Conservation (phyloP, 2,888 invertebrate species). For the Unio delphinus region DNA sequence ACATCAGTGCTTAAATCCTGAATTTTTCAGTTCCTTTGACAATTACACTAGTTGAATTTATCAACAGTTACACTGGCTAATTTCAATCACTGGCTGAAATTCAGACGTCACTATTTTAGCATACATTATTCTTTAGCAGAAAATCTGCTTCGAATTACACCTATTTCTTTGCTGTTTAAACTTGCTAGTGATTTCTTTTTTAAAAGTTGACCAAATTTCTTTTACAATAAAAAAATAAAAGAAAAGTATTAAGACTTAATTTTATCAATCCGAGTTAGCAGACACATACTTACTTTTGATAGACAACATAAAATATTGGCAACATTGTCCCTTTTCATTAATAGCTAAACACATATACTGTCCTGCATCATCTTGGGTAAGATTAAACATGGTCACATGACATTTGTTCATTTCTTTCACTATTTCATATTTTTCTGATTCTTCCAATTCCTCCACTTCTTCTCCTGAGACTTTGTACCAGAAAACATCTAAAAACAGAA, state of each 20-base stretch:
- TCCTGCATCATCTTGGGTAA: conserved; percentile 46
- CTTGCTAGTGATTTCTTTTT: too few relatives aligned
- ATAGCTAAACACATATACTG: conserved; percentile 65
- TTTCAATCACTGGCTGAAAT: too few relatives aligned
- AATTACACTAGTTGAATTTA: too few relatives aligned
- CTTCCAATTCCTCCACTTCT: conserved; percentile 61
- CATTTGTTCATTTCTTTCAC: conserved; percentile 45
- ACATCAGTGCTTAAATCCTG: too few relatives aligned
- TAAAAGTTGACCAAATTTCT: too few relatives aligned
- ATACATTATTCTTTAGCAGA: too few relatives aligned
- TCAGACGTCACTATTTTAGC: too few relatives aligned
- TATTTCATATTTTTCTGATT: conserved; percentile 63
- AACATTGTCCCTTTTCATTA: conserved; percentile 59
- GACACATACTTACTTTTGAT: conserved; percentile 59
- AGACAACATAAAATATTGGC: conserved; percentile 60
- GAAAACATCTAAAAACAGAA: conserved; percentile 62
- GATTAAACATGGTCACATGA: conserved; percentile 57
- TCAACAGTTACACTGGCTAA: too few relatives aligned
- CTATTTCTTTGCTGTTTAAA: too few relatives aligned
- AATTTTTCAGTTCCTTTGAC: too few relatives aligned
- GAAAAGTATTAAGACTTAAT: neutral
- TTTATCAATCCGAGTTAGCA: neutral
- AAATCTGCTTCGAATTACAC: too few relatives aligned
- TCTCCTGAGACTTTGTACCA: conserved; percentile 63
- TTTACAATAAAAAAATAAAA: too few relatives aligned